Percentiles rank a stretch among this genome's conserved stretches.
These are phyloP conservation scores for Cuniculus paca DNA, from an alignment of 2,797 vertebrate species.

Conservation along the genomic window DNA sequence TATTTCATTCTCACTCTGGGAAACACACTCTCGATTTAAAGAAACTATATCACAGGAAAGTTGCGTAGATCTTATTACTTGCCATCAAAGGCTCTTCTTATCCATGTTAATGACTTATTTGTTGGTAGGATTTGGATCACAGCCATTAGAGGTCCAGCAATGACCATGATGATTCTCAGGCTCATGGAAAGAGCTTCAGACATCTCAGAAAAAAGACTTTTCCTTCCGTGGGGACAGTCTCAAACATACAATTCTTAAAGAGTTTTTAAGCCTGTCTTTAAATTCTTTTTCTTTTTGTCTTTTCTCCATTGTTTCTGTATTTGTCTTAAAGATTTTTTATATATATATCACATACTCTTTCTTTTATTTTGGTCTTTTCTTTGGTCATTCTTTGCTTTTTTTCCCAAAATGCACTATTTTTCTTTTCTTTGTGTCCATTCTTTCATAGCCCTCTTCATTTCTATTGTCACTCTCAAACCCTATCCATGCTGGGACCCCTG, in stretches of 20 bases:
- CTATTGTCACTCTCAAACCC: neutral
- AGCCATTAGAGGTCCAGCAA: neutral
- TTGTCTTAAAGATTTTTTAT: too few species aligned
- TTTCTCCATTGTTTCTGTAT: too few species aligned
- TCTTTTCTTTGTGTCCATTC: neutral
- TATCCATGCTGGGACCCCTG: fast-evolving
- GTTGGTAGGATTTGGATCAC: neutral
- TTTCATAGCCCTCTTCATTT: neutral
- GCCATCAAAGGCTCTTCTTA: neutral
- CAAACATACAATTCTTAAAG: neutral
- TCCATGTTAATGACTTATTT: neutral
- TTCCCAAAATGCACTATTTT: neutral
- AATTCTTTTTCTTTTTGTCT: neutral
- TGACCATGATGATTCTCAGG: neutral
- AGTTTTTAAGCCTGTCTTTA: neutral
- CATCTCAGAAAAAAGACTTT: neutral
- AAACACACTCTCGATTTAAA: neutral
- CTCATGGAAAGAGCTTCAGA: neutral
- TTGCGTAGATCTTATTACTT: neutral
- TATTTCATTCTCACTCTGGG: neutral
- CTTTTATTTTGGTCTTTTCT: too few species aligned
- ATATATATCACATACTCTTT: neutral
- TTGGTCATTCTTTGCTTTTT: neutral
- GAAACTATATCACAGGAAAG: neutral
- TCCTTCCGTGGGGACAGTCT: too few species aligned